Evolutionary conservation across 2,797 vertebrate species (phyloP).

Genomic region (Acomys russatus): DNA sequence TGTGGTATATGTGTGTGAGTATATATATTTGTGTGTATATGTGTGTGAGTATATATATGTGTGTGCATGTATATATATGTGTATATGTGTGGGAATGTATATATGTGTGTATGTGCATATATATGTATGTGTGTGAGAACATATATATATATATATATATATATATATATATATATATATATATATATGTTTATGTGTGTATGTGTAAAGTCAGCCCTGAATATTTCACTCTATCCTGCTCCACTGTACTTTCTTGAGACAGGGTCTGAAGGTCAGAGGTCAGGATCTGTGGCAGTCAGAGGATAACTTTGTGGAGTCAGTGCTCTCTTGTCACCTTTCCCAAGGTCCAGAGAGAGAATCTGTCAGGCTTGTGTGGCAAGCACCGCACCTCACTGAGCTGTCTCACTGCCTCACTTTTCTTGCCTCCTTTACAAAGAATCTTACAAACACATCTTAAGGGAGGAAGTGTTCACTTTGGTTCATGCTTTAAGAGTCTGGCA

Average conservation of each 20-base stretch:
- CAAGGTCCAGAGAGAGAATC: background rate
- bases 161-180: too few species aligned
- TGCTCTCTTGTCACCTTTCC: background rate
- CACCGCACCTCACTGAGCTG: background rate
- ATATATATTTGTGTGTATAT: too few species aligned
- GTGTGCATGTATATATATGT: too few species aligned
- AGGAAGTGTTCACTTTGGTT: background rate
- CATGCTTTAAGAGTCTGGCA: background rate
- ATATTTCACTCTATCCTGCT: background rate
- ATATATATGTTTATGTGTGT: background rate
- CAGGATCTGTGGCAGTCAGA: background rate
- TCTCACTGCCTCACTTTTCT: background rate
- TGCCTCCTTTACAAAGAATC: background rate
- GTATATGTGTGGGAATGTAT: background rate
- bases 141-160: too few species aligned
- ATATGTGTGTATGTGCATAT: background rate
- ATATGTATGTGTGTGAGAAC: too few species aligned
- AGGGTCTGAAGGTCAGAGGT: background rate
- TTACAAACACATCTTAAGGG: background rate
- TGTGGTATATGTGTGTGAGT: too few species aligned
- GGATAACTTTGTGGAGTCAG: background rate
- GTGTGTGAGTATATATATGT: too few species aligned
- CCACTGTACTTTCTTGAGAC: background rate
- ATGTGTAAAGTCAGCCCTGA: background rate
- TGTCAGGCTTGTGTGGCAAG: background rate